These are phyloP conservation scores for Vimba vimba DNA, from an alignment of 2,113 vertebrate species.

Conservation along the genomic window DNA sequence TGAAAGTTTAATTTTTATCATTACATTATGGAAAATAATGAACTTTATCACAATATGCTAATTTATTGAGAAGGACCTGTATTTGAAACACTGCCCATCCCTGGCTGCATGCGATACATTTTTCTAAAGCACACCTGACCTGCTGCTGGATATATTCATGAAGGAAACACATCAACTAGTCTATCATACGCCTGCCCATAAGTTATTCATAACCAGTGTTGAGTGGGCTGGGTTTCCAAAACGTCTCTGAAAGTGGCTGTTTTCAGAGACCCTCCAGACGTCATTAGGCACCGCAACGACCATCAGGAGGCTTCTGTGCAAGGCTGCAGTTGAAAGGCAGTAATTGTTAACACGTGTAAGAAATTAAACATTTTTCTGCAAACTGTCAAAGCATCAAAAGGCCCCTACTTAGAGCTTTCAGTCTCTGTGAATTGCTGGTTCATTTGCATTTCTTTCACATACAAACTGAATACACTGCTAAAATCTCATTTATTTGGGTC, in stretches of 20 bases:
- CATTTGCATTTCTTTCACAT: slow-evolving; percentile 30
- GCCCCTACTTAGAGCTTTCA: slow-evolving; percentile 26
- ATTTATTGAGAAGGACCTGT: too few species aligned
- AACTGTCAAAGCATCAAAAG: slow-evolving; percentile 26
- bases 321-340: slow-evolving; percentile 18
- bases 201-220: slow-evolving; percentile 8
- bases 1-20: too few species aligned
- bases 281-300: slow-evolving; percentile 19
- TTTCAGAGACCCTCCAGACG: neutral
- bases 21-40: too few species aligned
- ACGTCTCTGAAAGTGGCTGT: neutral
- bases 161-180: neutral
- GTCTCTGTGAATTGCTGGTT: neutral
- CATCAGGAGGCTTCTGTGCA: slow-evolving; percentile 22
- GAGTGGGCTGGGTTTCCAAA: slow-evolving; percentile 4
- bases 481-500: neutral
- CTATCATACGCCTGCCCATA: neutral
- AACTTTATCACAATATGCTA: too few species aligned
- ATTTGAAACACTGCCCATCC: too few species aligned
- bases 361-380: slow-evolving; percentile 4
- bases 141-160: slow-evolving; percentile 11
- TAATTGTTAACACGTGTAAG: slow-evolving; percentile 32
- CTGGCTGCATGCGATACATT: neutral
- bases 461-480: slow-evolving; percentile 16
- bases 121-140: neutral